Base-by-base conservation (phyloP, 2,113 vertebrate species). In the Microcebus ravelobensis region DNA sequence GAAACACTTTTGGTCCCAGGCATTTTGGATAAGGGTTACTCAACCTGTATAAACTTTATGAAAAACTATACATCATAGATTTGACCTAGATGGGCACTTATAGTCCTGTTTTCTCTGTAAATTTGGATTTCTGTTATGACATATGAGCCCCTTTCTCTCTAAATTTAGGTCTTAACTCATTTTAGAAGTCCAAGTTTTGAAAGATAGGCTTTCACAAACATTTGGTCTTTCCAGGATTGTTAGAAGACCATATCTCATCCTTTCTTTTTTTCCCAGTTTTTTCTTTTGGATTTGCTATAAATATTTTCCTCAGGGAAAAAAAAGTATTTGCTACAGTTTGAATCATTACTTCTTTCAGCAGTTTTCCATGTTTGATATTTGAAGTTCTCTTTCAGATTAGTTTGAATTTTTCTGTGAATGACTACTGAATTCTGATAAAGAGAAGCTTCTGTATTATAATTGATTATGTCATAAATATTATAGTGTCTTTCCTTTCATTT, bases 161-260 rank as follows among this genome's bases (percentile, higher is more conserved):
- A 73, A 9, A 9, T 31, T 48, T 63, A n/a, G 36, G 63, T 6
- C n/a, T 68, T 96, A 52, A 31, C 6, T 45, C 48, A 17, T 61
- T 86, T 86, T 87, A 86, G 45, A 96, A 95, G 67, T 45, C 42
- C 48, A 82, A 50, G 29, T 73, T 94, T 79, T 93, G 34, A 90
- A 70, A 92, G 50, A 50, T 90, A 29, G 27, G 4, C 10, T 70
- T 87, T 84, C n/a, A n/a, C 12, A 50, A 12, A 76, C 8, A 57
- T 79, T 34, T 79, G 82, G 18, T 70, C 25, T 96, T 84, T 48
- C 11, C 23, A 50, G 74, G 12, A 61, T 76, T 68, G 21, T 68
- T 42, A 45, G 27, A 57, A 65, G 5, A 70, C 27, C 55, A 79
- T 3, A 42, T 77, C 15, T 90, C 27, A 59, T 65, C n/a, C 52